Conservation (phyloP, 2,113 vertebrate genomes). For the Ranitomeya variabilis region DNA sequence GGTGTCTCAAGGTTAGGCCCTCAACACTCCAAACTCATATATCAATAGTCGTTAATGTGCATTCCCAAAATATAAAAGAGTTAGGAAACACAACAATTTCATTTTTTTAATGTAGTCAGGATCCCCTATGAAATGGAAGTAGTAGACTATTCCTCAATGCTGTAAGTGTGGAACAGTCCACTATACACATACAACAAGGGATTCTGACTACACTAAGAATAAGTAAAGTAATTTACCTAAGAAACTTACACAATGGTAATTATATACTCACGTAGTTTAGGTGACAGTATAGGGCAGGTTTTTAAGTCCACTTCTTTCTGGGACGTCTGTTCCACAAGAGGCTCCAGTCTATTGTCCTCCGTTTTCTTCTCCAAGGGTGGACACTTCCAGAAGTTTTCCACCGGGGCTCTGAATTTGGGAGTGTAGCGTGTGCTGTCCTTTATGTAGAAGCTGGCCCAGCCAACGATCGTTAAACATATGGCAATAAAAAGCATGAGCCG, state of each 20-base stretch:
- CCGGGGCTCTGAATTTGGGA: slow-evolving; percentile 56
- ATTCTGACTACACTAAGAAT: background rate
- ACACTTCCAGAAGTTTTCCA: slow-evolving; percentile 61
- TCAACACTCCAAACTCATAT: too few relatives aligned
- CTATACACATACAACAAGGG: background rate
- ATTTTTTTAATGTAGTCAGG: background rate
- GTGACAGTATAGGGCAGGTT: slow-evolving; percentile 63
- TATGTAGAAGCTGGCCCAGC: slow-evolving; percentile 77
- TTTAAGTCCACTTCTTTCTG: slow-evolving; percentile 38
- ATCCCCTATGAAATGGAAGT: background rate
- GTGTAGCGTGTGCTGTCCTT: slow-evolving; percentile 66
- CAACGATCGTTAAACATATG: slow-evolving; percentile 75
- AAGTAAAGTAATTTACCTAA: background rate
- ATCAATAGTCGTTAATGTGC: too few relatives aligned
- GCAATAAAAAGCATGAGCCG: slow-evolving; percentile 77
- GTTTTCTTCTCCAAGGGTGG: slow-evolving; percentile 44
- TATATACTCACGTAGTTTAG: slow-evolving; percentile 72
- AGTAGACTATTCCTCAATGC: background rate
- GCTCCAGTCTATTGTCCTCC: slow-evolving; percentile 37
- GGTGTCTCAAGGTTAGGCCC: too few relatives aligned
- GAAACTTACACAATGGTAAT: background rate
- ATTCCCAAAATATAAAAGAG: too few relatives aligned
- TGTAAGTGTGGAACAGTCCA: background rate
- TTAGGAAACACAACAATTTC: background rate
- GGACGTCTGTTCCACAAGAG: background rate